Conservation (phyloP, 92 coral and sea anemone genomes). For the Galaxea fascicularis region DNA sequence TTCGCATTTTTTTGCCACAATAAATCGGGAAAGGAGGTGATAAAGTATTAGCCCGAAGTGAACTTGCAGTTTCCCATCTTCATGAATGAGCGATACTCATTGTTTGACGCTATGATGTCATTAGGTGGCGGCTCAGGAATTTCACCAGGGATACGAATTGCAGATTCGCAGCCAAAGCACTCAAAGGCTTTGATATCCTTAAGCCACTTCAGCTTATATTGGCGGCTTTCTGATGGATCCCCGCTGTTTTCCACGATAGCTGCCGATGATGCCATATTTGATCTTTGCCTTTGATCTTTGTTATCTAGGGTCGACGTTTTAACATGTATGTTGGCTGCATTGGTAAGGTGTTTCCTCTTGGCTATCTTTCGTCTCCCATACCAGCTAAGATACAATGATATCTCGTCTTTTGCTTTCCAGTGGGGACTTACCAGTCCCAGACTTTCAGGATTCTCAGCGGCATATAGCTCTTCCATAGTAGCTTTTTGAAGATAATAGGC, state of each 20-base stretch:
- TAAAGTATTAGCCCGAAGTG: too few species aligned
- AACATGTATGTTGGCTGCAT: neutral
- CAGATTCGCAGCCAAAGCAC: neutral
- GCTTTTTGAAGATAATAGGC: neutral
- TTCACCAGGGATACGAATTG: slow-evolving; percentile 1
- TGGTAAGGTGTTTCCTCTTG: neutral
- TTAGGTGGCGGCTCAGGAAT: slow-evolving; percentile 40
- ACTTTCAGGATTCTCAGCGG: slow-evolving; percentile 34
- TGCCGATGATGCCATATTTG: too few species aligned
- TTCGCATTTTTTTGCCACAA: too few species aligned
- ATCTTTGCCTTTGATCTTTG: neutral
- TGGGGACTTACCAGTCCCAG: slow-evolving; percentile 1
- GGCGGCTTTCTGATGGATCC: too few species aligned
- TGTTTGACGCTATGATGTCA: slow-evolving; percentile 22
- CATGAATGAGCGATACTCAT: neutral
- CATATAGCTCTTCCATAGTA: slow-evolving; percentile 38
- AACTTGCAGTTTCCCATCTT: too few species aligned
- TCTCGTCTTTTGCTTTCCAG: neutral
- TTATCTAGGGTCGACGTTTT: neutral
- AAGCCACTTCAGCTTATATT: neutral
- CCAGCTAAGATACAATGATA: neutral
- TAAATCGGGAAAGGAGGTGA: too few species aligned
- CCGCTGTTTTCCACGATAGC: too few species aligned
- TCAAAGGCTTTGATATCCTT: neutral
- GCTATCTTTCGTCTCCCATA: neutral